Percentiles rank a stretch among this genome's conserved stretches.
phyloP scores from a whole-genome alignment of 2,113 vertebrate species.

The Paralichthys olivaceus region DNA sequence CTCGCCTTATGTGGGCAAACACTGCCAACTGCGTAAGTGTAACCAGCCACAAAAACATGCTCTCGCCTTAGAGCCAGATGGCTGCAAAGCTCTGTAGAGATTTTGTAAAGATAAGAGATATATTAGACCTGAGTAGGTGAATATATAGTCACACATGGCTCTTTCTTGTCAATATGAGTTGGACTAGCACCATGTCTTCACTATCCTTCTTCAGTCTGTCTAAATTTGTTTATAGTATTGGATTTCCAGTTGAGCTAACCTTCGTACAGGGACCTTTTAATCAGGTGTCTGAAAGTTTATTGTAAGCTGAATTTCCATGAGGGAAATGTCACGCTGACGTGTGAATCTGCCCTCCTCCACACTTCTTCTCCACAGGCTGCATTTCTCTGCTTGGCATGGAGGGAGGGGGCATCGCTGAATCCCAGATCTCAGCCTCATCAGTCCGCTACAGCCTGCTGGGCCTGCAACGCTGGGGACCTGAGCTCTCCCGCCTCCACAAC shows the following conservation, averaged over 20 bases:
- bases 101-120: not conserved
- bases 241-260: not conserved
- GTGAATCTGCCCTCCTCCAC: not conserved
- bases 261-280: not conserved
- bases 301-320: not conserved
- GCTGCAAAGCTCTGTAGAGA: not conserved
- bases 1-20: slow-evolving; percentile 88
- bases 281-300: not conserved
- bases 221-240: not conserved
- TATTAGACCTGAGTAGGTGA: not conserved
- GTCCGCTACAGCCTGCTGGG: slow-evolving; percentile 89
- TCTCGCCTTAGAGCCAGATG: not conserved
- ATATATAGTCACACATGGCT: not conserved
- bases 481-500: slow-evolving; percentile 91
- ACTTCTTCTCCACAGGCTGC: slow-evolving; percentile 81
- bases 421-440: slow-evolving; percentile 91
- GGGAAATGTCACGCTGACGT: not conserved
- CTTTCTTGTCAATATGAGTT: not conserved
- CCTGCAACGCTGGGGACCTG: slow-evolving; percentile 93
- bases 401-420: slow-evolving; percentile 87
- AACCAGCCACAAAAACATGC: not conserved
- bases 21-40: slow-evolving; percentile 83
- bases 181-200: not conserved
- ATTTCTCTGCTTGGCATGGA: slow-evolving; percentile 90
- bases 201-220: not conserved